Conservation (phyloP, 2,888 invertebrate genomes). For the Serrognathus titanus region DNA sequence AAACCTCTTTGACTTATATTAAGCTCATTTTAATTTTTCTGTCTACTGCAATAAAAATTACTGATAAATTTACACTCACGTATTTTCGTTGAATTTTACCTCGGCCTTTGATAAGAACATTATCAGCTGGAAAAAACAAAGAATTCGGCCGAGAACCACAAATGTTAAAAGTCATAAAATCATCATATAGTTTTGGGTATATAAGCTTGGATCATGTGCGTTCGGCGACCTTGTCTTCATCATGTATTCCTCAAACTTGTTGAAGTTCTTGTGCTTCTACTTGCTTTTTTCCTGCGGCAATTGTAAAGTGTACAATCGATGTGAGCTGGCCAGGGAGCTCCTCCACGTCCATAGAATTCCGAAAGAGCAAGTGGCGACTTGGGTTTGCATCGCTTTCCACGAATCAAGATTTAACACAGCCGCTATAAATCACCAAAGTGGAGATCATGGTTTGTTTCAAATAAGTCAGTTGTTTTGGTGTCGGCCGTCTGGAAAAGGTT, state of each 20-base stretch:
- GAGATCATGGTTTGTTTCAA: slow-evolving; percentile 70
- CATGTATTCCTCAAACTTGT: background rate
- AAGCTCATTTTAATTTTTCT: no score
- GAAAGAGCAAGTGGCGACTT: slow-evolving; percentile 45
- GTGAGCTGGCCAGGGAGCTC: slow-evolving; percentile 68
- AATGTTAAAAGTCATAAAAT: no score
- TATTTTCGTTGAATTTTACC: no score
- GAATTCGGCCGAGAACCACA: no score
- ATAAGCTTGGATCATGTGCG: no score
- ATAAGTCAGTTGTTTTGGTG: slow-evolving; percentile 74
- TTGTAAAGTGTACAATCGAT: slow-evolving; percentile 60
- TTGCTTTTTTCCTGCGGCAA: background rate
- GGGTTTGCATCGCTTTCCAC: slow-evolving; percentile 67
- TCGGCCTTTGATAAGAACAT: no score
- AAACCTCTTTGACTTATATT: no score
- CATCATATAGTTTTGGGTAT: no score
- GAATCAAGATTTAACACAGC: slow-evolving; percentile 68
- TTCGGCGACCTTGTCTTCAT: background rate
- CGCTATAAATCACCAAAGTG: slow-evolving; percentile 58
- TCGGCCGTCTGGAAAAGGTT: slow-evolving; percentile 45
- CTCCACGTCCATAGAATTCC: slow-evolving; percentile 54
- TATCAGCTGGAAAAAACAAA: no score
- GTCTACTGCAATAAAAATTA: no score
- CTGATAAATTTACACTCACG: no score
- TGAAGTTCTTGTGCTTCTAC: background rate